phyloP scores from a whole-genome alignment of 2,113 vertebrate genomes.

The Platichthys stellatus region DNA sequence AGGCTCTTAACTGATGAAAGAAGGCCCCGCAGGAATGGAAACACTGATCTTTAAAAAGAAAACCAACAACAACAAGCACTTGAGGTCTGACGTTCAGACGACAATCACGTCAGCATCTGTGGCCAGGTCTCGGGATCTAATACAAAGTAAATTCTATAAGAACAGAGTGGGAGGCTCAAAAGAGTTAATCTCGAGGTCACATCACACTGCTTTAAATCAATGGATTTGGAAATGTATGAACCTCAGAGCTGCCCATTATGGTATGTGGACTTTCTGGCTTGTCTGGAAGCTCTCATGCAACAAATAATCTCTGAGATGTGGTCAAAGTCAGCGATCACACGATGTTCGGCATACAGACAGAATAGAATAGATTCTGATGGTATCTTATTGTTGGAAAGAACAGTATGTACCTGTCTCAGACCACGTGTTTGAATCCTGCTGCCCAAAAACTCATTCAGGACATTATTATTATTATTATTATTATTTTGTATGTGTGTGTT shows the following conservation, averaged over 20 bases:
- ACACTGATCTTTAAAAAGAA: background rate
- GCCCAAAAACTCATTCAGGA: background rate
- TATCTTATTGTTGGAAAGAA: slow-evolving; percentile 2
- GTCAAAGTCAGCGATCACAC: background rate
- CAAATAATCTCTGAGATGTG: background rate
- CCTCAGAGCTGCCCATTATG: no score
- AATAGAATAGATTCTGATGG: slow-evolving; percentile 1
- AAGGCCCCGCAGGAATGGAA: background rate
- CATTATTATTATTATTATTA: background rate
- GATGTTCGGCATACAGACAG: slow-evolving; percentile 10
- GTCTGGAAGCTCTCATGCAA: background rate
- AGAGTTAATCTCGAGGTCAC: background rate
- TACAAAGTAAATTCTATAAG: no score
- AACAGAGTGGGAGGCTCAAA: background rate
- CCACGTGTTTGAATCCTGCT: background rate
- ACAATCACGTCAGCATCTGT: background rate
- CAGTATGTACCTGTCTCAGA: slow-evolving; percentile 2
- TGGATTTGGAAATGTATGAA: background rate
- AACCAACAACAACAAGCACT: background rate
- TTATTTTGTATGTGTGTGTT: background rate
- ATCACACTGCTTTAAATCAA: background rate
- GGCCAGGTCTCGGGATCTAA: background rate
- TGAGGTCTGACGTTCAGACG: background rate
- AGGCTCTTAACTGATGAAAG: background rate
- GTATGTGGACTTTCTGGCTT: slow-evolving; percentile 47